Percentiles rank a stretch among this genome's conserved stretches.
Conservation (phyloP, 2,888 invertebrate species). For the Caradrina clavipalpis region DNA sequence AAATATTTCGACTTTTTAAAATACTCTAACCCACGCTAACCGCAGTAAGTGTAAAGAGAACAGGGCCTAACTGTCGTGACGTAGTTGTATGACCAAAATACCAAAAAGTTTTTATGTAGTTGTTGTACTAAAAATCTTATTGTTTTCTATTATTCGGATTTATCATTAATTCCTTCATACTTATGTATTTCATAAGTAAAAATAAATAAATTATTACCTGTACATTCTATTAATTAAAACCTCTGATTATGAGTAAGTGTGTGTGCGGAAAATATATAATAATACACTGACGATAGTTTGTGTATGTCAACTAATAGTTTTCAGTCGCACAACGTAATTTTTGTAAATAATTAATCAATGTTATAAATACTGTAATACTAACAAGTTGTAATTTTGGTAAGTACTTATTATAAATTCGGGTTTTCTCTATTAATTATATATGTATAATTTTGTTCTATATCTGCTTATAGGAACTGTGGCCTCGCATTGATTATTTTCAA, state of each 20-base stretch:
- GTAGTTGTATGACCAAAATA: constrained; percentile 81
- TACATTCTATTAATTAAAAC: constrained; percentile 49
- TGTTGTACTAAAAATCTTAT: constrained; percentile 76
- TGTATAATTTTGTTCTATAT: constrained; percentile 53
- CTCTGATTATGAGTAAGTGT: constrained; percentile 56
- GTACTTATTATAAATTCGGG: constrained; percentile 83
- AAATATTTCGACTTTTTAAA: constrained; percentile 62
- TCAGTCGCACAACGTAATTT: constrained; percentile 72
- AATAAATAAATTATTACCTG: constrained; percentile 30
- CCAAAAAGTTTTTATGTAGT: constrained; percentile 75
- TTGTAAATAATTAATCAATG: constrained; percentile 78
- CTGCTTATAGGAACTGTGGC: constrained; percentile 77
- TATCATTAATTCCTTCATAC: constrained; percentile 56
- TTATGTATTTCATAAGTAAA: constrained; percentile 45
- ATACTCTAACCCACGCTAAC: constrained; percentile 66
- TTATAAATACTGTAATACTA: constrained; percentile 72
- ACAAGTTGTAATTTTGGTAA: constrained; percentile 79
- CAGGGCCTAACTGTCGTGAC: constrained; percentile 84
- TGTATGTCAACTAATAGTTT: constrained; percentile 55
- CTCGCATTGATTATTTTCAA: constrained; percentile 79
- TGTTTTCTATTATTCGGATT: constrained; percentile 68
- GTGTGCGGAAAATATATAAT: constrained; percentile 61
- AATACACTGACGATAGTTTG: constrained; percentile 37
- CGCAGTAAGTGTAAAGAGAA: constrained; percentile 64
- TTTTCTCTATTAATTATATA: constrained; percentile 64